These are phyloP conservation scores for Leptogaster cylindrica DNA, from an alignment of 2,888 invertebrate genomes.

Conservation along the genomic window DNA sequence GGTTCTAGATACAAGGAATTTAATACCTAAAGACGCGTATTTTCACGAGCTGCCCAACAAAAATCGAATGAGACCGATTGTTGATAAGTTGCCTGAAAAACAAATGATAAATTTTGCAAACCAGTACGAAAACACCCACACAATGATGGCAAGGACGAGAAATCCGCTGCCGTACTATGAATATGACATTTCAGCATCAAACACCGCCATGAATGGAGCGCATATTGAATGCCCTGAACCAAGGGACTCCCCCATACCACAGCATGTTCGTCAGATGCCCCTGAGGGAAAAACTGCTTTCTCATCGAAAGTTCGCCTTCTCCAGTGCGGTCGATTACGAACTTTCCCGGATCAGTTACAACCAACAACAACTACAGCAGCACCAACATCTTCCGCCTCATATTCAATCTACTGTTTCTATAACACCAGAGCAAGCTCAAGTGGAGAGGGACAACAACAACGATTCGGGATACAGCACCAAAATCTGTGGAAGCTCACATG, in stretches of 20 bases:
- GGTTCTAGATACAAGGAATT: conserved; percentile 51
- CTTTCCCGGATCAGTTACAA: conserved; percentile 42
- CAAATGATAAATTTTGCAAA: conserved; percentile 43
- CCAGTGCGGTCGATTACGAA: conserved; percentile 46
- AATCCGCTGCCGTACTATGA: conserved; percentile 47
- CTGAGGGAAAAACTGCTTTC: conserved; percentile 47
- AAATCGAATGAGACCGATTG: conserved; percentile 47
- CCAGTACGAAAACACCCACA: conserved; percentile 41
- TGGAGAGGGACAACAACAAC: conserved; percentile 74
- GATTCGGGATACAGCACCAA: conserved; percentile 88
- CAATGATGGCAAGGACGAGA: conserved; percentile 42
- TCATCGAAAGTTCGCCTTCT: conserved; percentile 45
- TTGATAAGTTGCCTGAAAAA: conserved; percentile 47
- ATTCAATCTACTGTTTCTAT: conserved; percentile 46
- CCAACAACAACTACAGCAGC: conserved; percentile 45
- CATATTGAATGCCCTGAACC: conserved; percentile 15
- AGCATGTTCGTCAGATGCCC: conserved; percentile 7
- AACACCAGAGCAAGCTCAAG: conserved; percentile 54
- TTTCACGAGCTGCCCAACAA: conserved; percentile 68
- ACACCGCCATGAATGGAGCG: not conserved
- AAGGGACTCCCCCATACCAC: conserved; percentile 10
- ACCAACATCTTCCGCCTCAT: conserved; percentile 46
- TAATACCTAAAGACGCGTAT: conserved; percentile 69
- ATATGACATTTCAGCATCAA: conserved; percentile 28
- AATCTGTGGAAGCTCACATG: conserved; percentile 78